Base-by-base conservation (phyloP, 2,797 vertebrate species). In the Hyperoplus immaculatus region DNA sequence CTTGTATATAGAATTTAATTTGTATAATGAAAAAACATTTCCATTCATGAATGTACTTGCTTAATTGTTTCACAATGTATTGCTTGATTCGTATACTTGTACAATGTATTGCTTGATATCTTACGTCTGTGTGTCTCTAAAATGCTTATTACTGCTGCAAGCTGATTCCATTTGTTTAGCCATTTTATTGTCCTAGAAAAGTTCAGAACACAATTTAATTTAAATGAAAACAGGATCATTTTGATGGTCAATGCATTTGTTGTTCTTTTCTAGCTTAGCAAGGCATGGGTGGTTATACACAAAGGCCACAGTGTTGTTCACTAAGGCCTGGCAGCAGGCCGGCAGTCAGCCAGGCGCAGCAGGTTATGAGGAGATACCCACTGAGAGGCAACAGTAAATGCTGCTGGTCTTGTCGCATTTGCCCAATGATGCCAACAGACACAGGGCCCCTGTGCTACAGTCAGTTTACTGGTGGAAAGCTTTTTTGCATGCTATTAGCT, bases 321-420 rank as follows among this genome's bases (percentile, higher is more conserved):
- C 53, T 14, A 0, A 58, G 59, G 61, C 80, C 43, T 14, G 10
- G 58, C 73, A 55, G 66, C 76, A 43, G 69, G 57, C 54, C 53
- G 39, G 79, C 85, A 78, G 83, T 43, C 55, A 75, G 76, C 86
- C 84, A 87, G 72, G 47, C 53, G 7, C 85, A 73, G 73, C 78
- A 56, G 85, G 82, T 83, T 71, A 75, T 72, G 63, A 74, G 75
- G 66, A 84, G 75, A 69, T 36, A 43, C 82, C 77, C 63, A 63
- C 84, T 68, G 87, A 75, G 85, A 90, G 85, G 82, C 86, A 78
- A 81, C 80, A 78, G 74, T 77, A 69, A 90, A 84, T 57, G 83
- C 75, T 83, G 78, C 69, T 81, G 66, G 83, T 87, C 66, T 36
- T 70, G 81, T 85, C 78, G 64, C 70, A 69, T 80, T 72, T 77